Evolutionary conservation across 2,888 invertebrate species (phyloP).

Genomic region (Mongoloraphidia duomilia): DNA sequence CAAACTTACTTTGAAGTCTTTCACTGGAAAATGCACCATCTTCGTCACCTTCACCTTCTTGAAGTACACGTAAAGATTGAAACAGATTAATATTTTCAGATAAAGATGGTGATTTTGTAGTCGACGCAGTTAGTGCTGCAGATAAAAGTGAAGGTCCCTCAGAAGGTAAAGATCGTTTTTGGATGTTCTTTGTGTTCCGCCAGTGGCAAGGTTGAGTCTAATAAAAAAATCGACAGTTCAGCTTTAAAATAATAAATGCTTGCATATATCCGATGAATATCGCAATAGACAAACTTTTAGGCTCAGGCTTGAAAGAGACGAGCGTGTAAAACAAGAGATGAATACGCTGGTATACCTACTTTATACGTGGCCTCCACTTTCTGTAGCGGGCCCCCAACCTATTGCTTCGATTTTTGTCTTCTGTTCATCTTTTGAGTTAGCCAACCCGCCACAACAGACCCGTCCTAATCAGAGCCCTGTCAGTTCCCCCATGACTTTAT

Average conservation of each 20-base stretch:
- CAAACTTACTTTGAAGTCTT: no score
- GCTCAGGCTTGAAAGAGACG: no score
- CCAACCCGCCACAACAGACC: no score
- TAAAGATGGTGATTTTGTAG: conserved; percentile 30
- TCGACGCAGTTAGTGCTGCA: conserved; percentile 24
- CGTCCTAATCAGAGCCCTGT: background rate
- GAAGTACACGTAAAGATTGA: conserved; percentile 74
- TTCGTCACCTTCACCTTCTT: conserved; percentile 67
- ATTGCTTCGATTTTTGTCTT: no score
- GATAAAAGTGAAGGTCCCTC: conserved; percentile 30
- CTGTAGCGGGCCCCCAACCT: no score
- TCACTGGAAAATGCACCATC: conserved; percentile 13
- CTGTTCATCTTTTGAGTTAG: no score
- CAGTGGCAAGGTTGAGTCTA: conserved; percentile 89
- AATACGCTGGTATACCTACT: no score
- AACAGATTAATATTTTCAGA: conserved; percentile 85
- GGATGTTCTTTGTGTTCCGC: conserved; percentile 73
- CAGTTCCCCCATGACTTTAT: background rate
- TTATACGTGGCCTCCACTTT: no score
- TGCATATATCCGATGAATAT: no score
- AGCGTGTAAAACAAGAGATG: no score
- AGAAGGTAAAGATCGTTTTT: conserved; percentile 50
- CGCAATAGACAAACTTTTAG: no score
- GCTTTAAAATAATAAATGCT: no score
- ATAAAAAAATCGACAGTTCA: conserved; percentile 9